A percentile compares a stretch with the other conserved stretches of the same genome.
These are phyloP conservation scores for Motacilla tschutschensis DNA, from an alignment of 2,113 vertebrate genomes.

Conservation along the genomic window DNA sequence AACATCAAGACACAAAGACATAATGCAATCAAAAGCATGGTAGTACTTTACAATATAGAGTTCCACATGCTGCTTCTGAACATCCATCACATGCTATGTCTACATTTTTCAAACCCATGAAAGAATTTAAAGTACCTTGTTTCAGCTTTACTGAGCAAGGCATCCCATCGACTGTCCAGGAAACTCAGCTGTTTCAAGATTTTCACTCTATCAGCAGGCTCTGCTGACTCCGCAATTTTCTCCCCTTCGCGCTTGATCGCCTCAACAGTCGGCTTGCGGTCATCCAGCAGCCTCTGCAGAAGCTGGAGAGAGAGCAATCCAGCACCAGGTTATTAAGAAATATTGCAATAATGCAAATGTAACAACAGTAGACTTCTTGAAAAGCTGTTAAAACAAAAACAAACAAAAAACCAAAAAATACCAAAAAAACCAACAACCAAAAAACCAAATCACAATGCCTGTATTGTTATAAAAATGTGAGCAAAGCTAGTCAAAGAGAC, in stretches of 20 bases:
- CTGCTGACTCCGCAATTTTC: conserved; percentile 88
- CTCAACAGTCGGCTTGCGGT: conserved; percentile 90
- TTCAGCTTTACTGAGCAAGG: conserved; percentile 91
- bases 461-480: neutral
- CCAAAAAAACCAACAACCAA: neutral
- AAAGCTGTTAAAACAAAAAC: neutral
- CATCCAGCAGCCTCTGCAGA: conserved; percentile 91
- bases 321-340: neutral
- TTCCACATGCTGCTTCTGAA: neutral
- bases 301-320: conserved; percentile 75
- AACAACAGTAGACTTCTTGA: neutral
- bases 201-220: conserved; percentile 88
- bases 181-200: conserved; percentile 87
- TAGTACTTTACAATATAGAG: neutral
- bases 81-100: neutral
- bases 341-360: neutral
- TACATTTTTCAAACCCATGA: neutral
- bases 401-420: neutral
- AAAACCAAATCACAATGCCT: neutral
- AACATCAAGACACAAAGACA: neutral
- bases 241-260: conserved; percentile 92
- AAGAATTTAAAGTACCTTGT: conserved; percentile 75
- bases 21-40: neutral
- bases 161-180: conserved; percentile 90
- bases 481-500: neutral